Evolutionary conservation across 2,888 invertebrate genomes (phyloP), one percentile per base, ranked within the genome.

Genomic region (Amorpha juglandis): DNA sequence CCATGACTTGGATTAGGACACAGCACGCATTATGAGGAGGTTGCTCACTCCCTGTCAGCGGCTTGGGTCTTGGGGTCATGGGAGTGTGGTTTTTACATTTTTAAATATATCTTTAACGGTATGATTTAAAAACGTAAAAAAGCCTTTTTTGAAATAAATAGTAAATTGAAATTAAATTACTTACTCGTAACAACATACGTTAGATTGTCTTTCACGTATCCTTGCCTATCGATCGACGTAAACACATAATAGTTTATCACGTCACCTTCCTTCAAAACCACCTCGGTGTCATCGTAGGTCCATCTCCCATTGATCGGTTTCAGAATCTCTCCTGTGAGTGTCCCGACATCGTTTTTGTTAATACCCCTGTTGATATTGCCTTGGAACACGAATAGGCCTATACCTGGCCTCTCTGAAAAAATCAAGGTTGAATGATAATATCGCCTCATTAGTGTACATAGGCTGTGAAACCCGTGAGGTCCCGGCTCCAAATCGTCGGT

Each of bases 371-470:
- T 96, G 16, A 95, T 76, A 70, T 95, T 95, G 0, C 95, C 95
- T 84, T 96, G 95, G 80, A 96, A 96, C 0, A 91, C 95, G 75
- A 96, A 95, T 7, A 95, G 78, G 63, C 87, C 85, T 0, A 95
- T 74, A 0, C 94, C 94, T 2, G 89, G 78, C 33, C 85, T 85
- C 80, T 95, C 96, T 90, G 83, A 1, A 81, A 79, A 51, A 65
- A 64, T 16, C 12, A 16, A 7, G 9, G n/a, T n/a, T n/a, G n/a
- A 27, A 27, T 27, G 27, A 27, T 27, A 3, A 4, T 27, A 1
- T 4, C 27, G 2, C 27, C 4, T 27, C 27, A 27, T 27, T 27
- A 4, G 27, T 4, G 27, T 27, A 27, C 27, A 3, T 27, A 3
- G 4, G 4, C 27, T 27, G 27, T 4, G 4, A 27, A 27, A 27